phyloP scores from a whole-genome alignment of 23 tunicate genomes.

The Halocynthia roretzi region DNA sequence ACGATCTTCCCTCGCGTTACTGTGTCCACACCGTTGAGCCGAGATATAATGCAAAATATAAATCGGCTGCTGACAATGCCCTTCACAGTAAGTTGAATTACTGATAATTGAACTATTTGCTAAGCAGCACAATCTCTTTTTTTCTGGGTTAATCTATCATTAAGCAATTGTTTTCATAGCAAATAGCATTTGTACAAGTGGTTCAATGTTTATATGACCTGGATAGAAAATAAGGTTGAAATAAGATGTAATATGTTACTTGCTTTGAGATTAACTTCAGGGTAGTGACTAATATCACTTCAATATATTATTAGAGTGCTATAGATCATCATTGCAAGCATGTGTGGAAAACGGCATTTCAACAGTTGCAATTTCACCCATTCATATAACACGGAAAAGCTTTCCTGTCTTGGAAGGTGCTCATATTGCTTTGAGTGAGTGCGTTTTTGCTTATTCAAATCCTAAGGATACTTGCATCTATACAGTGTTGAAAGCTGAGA shows the following conservation, averaged over 20 bases:
- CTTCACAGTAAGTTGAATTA: slow-evolving; percentile 32
- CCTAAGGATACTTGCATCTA: too few species aligned
- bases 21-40: slow-evolving; percentile 53
- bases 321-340: slow-evolving; percentile 35
- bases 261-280: too few species aligned
- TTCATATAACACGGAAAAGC: slow-evolving; percentile 17
- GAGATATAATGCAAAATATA: slow-evolving; percentile 27
- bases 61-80: slow-evolving; percentile 56
- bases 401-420: slow-evolving; percentile 16
- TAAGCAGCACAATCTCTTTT: too few species aligned
- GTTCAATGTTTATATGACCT: too few species aligned
- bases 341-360: slow-evolving; percentile 22
- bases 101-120: too few species aligned
- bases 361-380: slow-evolving; percentile 36
- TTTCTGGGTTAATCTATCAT: too few species aligned
- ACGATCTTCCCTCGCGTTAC: slow-evolving; percentile 37
- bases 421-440: slow-evolving; percentile 42
- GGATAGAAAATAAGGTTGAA: too few species aligned
- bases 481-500: too few species aligned
- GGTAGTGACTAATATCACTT: not conserved
- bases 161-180: too few species aligned
- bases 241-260: too few species aligned
- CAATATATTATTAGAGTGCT: slow-evolving; percentile 24
- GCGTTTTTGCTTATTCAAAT: not conserved
- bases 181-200: too few species aligned